Percentiles rank a stretch among this genome's conserved stretches.
Conservation (phyloP, 2,888 invertebrate genomes). For the Standfussiana lucernea region DNA sequence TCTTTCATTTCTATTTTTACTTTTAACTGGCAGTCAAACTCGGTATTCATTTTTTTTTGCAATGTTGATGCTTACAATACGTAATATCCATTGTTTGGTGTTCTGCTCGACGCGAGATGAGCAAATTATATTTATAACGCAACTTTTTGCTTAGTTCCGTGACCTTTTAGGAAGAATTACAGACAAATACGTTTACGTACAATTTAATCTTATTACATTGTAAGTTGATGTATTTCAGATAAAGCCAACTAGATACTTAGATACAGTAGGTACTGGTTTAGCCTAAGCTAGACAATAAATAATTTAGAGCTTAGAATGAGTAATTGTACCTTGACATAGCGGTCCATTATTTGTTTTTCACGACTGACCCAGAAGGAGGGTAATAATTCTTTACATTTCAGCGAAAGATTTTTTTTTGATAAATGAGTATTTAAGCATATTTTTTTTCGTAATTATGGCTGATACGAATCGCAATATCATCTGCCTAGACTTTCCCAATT, state of each 20-base stretch:
- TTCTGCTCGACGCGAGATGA: constrained; percentile 21
- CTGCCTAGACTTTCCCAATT: no score
- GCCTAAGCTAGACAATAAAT: neutral
- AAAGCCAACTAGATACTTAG: neutral
- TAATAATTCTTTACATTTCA: neutral
- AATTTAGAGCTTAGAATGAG: neutral
- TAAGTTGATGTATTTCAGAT: constrained; percentile 11
- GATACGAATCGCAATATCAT: neutral
- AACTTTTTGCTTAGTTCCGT: constrained; percentile 40
- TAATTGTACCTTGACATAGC: constrained; percentile 3
- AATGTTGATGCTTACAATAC: neutral
- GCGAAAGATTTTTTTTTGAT: neutral
- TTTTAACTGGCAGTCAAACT: constrained; percentile 9
- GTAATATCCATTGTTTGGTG: constrained; percentile 34
- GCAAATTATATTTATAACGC: constrained; percentile 25
- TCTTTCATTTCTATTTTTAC: neutral
- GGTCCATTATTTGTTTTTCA: neutral
- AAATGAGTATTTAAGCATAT: no score
- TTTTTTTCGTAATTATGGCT: neutral
- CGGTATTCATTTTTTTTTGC: neutral
- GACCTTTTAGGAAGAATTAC: constrained; percentile 42
- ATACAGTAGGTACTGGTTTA: neutral
- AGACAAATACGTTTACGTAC: constrained; percentile 32
- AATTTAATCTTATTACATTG: constrained; percentile 11
- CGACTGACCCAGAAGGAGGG: neutral